Base-by-base conservation (phyloP, 2,888 invertebrate species). In the Campopleginae sp. region DNA sequence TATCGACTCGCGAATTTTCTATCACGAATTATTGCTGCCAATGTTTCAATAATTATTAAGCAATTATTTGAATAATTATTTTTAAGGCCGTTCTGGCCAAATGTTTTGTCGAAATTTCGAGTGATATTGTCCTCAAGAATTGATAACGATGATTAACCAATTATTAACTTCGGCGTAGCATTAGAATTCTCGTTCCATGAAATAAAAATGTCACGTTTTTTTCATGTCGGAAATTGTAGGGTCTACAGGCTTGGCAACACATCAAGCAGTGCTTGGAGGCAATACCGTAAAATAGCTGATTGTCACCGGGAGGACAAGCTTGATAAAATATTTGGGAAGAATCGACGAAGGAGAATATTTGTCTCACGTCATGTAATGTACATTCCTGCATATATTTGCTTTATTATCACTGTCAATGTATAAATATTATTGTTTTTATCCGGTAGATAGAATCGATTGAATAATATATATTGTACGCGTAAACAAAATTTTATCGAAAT, bases 171-270 rank as follows among this genome's bases (percentile, higher is more conserved):
- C 10, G n/a, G 17, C 42, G 38, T 51, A 63, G 23, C 10, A 19
- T 3, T 42, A 0, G 33, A 33, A n/a, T 0, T 19, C 46, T 46
- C 42, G 63, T 81, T 58, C 38, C 10, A 19, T 1, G 17, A n/a
- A 65, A 1, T 38, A 10, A 38, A 38, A n/a, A 33, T 33, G 14
- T 38, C 33, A 44, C 63, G 0, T 68, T 46, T 66, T 44, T 44
- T 68, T 23, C 44, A n/a, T 38, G 38, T 27, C 14, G 19, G 94
- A 79, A 10, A 17, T 51, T 33, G 7, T 94, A 97, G 97, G 96
- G 96, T 87, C 94, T 97, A 65, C 96, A 96, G 94, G 96, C 96
- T 68, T 97, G 97, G 97, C 95, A 95, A 79, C 96, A 97, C 94
- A 96, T 97, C 89, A 95, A 96, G 90, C 96, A 96, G 91, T 97